A percentile compares a stretch with the other conserved stretches of the same genome.
Conservation (phyloP, 2,888 invertebrate genomes). For the Petrolisthes manimaculis region DNA sequence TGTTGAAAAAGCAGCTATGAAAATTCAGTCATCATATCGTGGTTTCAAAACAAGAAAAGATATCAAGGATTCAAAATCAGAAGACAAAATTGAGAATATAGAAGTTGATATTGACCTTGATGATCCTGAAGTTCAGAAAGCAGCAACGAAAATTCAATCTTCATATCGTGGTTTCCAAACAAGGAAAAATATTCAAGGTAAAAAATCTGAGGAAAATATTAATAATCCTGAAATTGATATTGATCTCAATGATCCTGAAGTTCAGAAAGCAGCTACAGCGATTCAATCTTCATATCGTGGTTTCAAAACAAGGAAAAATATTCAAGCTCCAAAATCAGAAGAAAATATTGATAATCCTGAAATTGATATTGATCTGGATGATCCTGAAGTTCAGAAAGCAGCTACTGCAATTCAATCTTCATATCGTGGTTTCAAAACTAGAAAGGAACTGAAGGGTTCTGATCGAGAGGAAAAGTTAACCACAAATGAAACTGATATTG, state of each 20-base stretch:
- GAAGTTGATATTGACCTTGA: neutral
- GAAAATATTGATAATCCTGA: neutral
- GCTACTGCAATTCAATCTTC: neutral
- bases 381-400: constrained; percentile 12
- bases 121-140: constrained; percentile 16
- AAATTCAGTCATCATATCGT: constrained; percentile 13
- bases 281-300: neutral
- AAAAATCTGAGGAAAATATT: neutral
- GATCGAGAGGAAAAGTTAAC: neutral
- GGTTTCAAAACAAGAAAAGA: constrained; percentile 17
- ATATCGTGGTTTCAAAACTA: constrained; percentile 24
- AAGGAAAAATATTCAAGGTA: neutral
- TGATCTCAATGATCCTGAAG: neutral
- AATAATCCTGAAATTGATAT: neutral
- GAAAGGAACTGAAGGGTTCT: constrained; percentile 1
- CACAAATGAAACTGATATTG: neutral
- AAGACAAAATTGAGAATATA: neutral
- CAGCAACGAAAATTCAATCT: neutral
- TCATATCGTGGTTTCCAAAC: constrained; percentile 17
- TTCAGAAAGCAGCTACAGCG: neutral
- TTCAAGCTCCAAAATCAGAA: neutral
- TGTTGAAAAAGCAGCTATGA: constrained; percentile 13
- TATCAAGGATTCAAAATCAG: neutral
- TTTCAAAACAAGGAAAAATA: constrained; percentile 24
- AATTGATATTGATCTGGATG: constrained; percentile 9